Conservation (phyloP, 2,797 vertebrate genomes). For the Stomatorhinus walkeri region DNA sequence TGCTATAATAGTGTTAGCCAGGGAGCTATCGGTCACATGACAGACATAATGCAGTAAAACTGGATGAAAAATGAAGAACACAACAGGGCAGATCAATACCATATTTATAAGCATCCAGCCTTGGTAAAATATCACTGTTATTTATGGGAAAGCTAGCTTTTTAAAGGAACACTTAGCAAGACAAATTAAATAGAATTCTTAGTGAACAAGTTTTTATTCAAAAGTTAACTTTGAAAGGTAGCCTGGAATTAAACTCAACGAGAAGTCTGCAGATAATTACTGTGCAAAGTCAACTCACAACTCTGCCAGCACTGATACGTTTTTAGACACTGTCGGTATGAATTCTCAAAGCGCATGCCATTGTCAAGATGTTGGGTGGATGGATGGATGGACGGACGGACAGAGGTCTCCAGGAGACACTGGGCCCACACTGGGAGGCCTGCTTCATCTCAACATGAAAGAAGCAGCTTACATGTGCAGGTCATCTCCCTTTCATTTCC, state of each 20-base stretch:
- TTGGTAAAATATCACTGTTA: neutral
- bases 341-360: neutral
- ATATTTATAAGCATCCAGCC: neutral
- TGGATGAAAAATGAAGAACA: conserved; percentile 13
- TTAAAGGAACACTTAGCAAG: neutral
- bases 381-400: neutral
- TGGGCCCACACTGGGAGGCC: neutral
- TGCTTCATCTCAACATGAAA: neutral
- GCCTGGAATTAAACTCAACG: neutral
- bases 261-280: neutral
- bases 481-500: neutral
- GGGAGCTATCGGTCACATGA: neutral
- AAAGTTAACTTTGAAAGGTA: neutral
- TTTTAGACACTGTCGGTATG: neutral
- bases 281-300: neutral
- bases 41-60: neutral
- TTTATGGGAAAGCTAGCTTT: neutral
- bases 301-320: neutral
- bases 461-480: neutral
- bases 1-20: neutral
- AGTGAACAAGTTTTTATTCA: neutral
- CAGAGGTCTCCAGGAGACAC: neutral
- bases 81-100: neutral
- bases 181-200: neutral
- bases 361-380: neutral